Evolutionary conservation across 2,797 vertebrate species (phyloP).

Genomic region (Diplodus puntazzo): DNA sequence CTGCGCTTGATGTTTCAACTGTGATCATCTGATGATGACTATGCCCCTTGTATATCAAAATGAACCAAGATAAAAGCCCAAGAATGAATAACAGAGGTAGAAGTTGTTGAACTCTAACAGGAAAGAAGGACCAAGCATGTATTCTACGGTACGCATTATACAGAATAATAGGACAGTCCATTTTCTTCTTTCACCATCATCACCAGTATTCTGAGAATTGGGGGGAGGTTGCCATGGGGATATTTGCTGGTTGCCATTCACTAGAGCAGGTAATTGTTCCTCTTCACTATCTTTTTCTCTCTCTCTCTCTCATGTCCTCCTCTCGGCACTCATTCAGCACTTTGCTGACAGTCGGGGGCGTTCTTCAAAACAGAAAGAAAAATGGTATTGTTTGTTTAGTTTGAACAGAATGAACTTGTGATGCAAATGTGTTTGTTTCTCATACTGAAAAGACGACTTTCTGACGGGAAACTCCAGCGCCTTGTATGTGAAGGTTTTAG

Average conservation of each 20-base stretch:
- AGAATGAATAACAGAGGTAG: neutral
- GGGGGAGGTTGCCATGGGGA: conserved; percentile 68
- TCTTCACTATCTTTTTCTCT: conserved; percentile 34
- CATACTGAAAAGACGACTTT: neutral
- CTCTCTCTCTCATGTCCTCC: conserved; percentile 26
- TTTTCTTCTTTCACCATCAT: conserved; percentile 34
- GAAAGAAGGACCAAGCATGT: neutral
- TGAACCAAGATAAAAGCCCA: neutral
- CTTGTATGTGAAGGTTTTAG: neutral
- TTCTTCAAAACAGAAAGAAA: conserved; percentile 24
- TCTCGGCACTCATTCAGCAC: conserved; percentile 36
- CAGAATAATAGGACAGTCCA: conserved; percentile 22
- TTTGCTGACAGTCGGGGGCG: conserved; percentile 27
- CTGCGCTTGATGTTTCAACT: neutral
- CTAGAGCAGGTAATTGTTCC: conserved; percentile 57
- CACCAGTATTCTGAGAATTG: conserved; percentile 44
- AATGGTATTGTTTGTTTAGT: neutral
- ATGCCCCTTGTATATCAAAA: neutral
- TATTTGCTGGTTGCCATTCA: conserved; percentile 44
- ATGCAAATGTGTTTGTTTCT: no score
- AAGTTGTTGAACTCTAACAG: neutral
- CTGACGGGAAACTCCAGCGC: no score
- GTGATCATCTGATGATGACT: neutral
- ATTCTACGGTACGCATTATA: neutral
- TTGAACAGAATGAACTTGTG: neutral